Evolutionary conservation across 2,888 invertebrate genomes (phyloP).

Genomic region (Ectobius pallidus): DNA sequence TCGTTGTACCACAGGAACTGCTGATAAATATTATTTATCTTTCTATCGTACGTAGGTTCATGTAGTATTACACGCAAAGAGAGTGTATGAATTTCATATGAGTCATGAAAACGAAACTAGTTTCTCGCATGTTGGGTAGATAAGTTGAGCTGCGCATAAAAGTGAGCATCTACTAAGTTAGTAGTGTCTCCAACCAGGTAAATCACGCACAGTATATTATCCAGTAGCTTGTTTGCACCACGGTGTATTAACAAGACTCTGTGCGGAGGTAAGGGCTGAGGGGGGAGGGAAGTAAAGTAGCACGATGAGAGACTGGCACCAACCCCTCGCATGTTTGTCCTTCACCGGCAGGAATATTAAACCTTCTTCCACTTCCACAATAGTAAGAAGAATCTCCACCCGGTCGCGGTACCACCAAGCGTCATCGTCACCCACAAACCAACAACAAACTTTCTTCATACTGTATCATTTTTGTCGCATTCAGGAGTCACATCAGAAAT

Average conservation of each 20-base stretch:
- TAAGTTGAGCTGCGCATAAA: background rate
- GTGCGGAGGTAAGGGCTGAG: background rate
- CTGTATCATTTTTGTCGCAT: no score
- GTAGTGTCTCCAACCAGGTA: background rate
- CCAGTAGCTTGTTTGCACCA: background rate
- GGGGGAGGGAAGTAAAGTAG: background rate
- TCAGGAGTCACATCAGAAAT: no score
- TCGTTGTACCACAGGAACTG: no score
- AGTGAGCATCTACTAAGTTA: background rate
- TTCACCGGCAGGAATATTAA: background rate
- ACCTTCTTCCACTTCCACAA: background rate
- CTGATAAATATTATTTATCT: no score
- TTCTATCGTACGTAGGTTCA: no score
- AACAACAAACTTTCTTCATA: no score
- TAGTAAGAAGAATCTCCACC: background rate
- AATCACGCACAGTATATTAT: conserved; percentile 2
- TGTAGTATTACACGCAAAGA: no score
- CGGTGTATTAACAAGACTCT: background rate
- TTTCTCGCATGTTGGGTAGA: background rate
- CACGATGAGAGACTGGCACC: background rate
- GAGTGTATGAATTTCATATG: no score
- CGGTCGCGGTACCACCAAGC: background rate
- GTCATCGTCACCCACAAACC: conserved; percentile 2
- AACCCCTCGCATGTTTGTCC: conserved; percentile 10
- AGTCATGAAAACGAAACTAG: background rate